phyloP scores from a whole-genome alignment of 2,888 invertebrate species.

The Coelopa pilipes region DNA sequence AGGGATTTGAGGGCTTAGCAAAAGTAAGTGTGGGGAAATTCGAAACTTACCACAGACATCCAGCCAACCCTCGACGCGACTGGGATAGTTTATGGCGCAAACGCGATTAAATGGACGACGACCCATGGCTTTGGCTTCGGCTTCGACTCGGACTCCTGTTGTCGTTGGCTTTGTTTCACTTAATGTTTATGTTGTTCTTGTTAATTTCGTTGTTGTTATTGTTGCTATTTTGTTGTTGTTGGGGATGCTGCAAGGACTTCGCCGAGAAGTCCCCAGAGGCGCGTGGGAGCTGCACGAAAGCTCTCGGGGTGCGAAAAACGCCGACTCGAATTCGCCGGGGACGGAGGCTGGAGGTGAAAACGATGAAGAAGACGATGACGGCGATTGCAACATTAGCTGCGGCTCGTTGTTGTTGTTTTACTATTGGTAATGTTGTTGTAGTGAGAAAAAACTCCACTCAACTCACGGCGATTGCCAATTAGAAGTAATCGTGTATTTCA shows the following conservation, averaged over 20 bases:
- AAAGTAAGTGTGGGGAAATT: neutral
- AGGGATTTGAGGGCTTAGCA: no score
- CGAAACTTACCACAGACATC: slow-evolving; percentile 67
- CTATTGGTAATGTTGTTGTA: slow-evolving; percentile 12
- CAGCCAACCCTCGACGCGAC: slow-evolving; percentile 67
- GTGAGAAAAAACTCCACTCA: slow-evolving; percentile 26
- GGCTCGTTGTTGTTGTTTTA: neutral
- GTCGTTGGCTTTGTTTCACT: slow-evolving; percentile 17
- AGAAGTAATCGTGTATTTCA: no score
- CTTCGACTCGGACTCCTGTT: neutral
- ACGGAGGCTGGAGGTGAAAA: no score
- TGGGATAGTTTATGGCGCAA: slow-evolving; percentile 65
- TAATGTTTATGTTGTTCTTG: neutral
- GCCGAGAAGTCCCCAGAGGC: neutral
- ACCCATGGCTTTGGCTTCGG: slow-evolving; percentile 54
- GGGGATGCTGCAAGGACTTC: slow-evolving; percentile 16
- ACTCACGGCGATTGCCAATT: neutral
- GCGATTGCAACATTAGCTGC: no score
- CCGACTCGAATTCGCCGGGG: no score
- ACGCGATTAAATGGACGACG: slow-evolving; percentile 64
- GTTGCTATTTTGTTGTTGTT: slow-evolving; percentile 13
- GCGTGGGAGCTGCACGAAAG: no score
- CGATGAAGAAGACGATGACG: no score
- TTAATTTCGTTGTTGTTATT: neutral
- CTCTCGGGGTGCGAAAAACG: no score